Base-by-base conservation (phyloP, 2,797 vertebrate species). In the Erpetoichthys calabaricus region DNA sequence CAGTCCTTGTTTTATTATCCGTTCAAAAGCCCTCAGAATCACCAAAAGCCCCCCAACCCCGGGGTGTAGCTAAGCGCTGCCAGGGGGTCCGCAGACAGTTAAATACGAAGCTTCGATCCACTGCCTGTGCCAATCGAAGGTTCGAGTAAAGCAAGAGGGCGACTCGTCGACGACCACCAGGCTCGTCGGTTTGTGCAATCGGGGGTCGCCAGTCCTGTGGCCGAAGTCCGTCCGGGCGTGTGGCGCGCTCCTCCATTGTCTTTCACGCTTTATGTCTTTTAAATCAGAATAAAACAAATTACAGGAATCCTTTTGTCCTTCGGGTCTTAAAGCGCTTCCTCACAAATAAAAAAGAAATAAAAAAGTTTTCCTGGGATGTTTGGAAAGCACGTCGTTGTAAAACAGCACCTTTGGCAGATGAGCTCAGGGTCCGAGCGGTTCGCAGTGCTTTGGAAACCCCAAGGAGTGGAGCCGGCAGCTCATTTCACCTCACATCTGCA, bases 401-500 rank as follows among this genome's bases (percentile, higher is more conserved):
- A 81, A 78, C 84, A 94, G 88, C 89, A 96, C 90, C 89, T 82
- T 85, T 85, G 81, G 83, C 73, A 78, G 80, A 65, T 65, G 44
- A 70, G 64, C 70, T 75, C 64, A 60, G 86, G 79, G 80, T 78
- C 82, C 82, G 81, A 79, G 83, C 84, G 85, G 80, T 80, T 88
- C 79, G 82, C 76, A 81, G 80, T 75, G 77, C 81, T 80, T 84
- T 83, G 79, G 80, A 69, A 79, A 85, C 88, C 84, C 83, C 75
- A 80, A 78, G 80, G 81, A 81, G 77, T 83, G 82, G 72, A 69
- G 82, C 77, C 67, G 53, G 66, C 62, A 78, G 82, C 76, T 80
- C 74, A 78, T 82, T 84, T 98, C 94, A 98, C 92, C 94, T 97
- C 81, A 97, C 89, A 70, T 97, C 94, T 85, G 89, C 80, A 79